These are phyloP conservation scores for Okapia johnstoni DNA, from an alignment of 2,113 vertebrate species.

Conservation along the genomic window DNA sequence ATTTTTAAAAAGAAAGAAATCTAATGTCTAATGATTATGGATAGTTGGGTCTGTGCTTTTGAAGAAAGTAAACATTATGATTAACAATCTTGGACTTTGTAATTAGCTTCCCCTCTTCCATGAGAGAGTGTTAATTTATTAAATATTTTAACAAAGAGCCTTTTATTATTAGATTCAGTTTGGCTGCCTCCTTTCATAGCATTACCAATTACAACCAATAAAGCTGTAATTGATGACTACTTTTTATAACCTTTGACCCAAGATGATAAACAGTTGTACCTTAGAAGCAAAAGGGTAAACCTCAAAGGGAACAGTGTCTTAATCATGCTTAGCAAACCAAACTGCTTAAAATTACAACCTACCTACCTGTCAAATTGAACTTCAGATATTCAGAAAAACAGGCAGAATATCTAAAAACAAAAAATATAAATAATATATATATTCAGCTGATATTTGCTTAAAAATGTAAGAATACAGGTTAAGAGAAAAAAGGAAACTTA, in stretches of 20 bases:
- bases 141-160: conserved; percentile 76
- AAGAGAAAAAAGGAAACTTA: neutral
- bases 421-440: neutral
- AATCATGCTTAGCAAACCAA: conserved; percentile 38
- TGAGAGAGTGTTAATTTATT: conserved; percentile 72
- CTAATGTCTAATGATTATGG: conserved; percentile 53
- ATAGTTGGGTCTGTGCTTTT: conserved; percentile 36
- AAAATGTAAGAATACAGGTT: neutral
- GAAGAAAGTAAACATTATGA: conserved; percentile 62
- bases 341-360: conserved; percentile 64
- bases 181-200: conserved; percentile 67
- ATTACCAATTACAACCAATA: conserved; percentile 66
- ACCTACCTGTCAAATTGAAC: conserved; percentile 1
- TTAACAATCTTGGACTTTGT: conserved; percentile 68
- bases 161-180: conserved; percentile 66
- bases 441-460: neutral
- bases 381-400: neutral
- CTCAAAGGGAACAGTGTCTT: conserved; percentile 67
- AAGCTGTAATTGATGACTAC: conserved; percentile 73
- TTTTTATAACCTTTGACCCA: conserved; percentile 72
- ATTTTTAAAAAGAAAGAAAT: conserved; percentile 41
- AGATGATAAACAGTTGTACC: conserved; percentile 64
- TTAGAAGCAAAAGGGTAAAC: conserved; percentile 48
- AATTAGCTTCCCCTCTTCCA: conserved; percentile 53
- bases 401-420: neutral